phyloP scores from a whole-genome alignment of 2,888 invertebrate species.

The Brachypalpus laphriformis region DNA sequence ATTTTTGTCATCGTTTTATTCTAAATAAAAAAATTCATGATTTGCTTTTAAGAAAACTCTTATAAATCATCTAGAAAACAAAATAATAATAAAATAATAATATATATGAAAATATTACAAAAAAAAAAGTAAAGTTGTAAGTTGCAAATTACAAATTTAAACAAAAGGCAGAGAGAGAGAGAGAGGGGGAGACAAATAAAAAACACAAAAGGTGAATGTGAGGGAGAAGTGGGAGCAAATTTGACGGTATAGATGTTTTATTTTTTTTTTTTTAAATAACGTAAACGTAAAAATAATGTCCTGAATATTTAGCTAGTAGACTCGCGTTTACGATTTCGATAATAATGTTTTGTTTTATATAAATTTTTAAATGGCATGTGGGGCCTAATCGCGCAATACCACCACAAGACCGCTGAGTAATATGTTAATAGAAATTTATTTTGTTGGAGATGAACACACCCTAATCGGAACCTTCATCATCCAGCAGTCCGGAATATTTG shows the following conservation, averaged over 20 bases:
- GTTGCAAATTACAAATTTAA: constrained; percentile 41
- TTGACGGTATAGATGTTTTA: constrained; percentile 40
- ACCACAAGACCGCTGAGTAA: constrained; percentile 66
- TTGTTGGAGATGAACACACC: constrained; percentile 52
- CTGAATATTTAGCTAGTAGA: constrained; percentile 16
- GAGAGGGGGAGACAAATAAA: constrained; percentile 7
- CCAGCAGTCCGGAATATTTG: constrained; percentile 89
- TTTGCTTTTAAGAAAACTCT: constrained; percentile 23
- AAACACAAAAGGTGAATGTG: constrained; percentile 17
- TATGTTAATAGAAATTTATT: constrained; percentile 42
- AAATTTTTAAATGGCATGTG: constrained; percentile 62
- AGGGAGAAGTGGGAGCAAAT: constrained; percentile 1
- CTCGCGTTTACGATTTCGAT: constrained; percentile 51
- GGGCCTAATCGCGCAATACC: constrained; percentile 42
- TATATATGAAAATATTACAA: constrained; percentile 25
- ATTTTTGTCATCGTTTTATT: constrained; percentile 33
- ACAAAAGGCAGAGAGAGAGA: background rate
- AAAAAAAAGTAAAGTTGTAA: constrained; percentile 39
- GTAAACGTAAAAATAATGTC: constrained; percentile 27
- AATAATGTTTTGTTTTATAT: constrained; percentile 22
- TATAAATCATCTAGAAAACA: constrained; percentile 43
- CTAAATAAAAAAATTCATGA: constrained; percentile 31
- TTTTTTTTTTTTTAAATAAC: constrained; percentile 17
- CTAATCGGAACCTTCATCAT: constrained; percentile 85
- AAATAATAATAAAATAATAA: constrained; percentile 34